These are phyloP conservation scores for Actinostola sp. DNA, from an alignment of 92 coral and sea anemone species.

Conservation along the genomic window DNA sequence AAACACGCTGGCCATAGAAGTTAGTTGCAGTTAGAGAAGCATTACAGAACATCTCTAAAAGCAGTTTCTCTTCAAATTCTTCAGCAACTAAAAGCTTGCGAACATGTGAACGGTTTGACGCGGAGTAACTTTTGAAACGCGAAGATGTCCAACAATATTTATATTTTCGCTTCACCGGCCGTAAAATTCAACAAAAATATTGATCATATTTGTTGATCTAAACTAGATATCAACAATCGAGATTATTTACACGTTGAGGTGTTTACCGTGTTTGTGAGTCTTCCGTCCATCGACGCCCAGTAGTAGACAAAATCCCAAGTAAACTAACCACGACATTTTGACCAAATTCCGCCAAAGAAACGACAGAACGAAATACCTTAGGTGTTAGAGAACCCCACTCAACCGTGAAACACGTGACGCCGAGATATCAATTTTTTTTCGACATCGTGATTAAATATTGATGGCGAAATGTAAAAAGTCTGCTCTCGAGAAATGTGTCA, in stretches of 20 bases:
- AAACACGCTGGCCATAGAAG: too few relatives aligned
- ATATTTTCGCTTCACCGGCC: too few relatives aligned
- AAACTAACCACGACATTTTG: background rate
- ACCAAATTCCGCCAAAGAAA: background rate
- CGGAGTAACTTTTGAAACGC: too few relatives aligned
- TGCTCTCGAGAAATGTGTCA: background rate
- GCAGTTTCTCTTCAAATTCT: too few relatives aligned
- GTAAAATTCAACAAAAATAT: background rate
- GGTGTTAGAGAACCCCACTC: constrained; percentile 5
- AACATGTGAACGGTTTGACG: too few relatives aligned
- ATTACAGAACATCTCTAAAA: too few relatives aligned
- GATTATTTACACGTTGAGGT: background rate
- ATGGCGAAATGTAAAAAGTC: background rate
- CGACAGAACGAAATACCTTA: background rate
- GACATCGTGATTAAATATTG: constrained; percentile 4
- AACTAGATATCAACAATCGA: background rate
- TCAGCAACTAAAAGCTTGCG: too few relatives aligned
- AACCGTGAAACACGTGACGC: constrained; percentile 27
- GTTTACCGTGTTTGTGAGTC: constrained; percentile 17
- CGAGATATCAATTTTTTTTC: background rate
- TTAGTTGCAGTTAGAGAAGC: too few relatives aligned
- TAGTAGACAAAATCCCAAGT: constrained; percentile 1
- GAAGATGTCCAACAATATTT: too few relatives aligned
- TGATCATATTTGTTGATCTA: background rate
- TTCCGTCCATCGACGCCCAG: constrained; percentile 1